Evolutionary conservation across 2,797 vertebrate genomes (phyloP).

Genomic region (Trachops cirrhosus): DNA sequence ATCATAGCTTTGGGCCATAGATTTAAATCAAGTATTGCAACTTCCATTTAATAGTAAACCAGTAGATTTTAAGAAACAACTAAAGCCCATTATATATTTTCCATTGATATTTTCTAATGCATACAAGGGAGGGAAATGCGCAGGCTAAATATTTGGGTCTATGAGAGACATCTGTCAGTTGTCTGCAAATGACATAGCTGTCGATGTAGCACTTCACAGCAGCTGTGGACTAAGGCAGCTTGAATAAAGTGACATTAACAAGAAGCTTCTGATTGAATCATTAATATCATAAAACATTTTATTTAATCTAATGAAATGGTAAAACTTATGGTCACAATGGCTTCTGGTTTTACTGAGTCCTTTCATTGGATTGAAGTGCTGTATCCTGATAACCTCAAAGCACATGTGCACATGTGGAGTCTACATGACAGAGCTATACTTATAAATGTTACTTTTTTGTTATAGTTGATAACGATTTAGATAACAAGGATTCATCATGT

Average conservation of each 20-base stretch:
- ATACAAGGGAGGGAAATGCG: neutral
- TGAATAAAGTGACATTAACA: neutral
- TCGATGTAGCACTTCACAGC: neutral
- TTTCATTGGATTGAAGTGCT: neutral
- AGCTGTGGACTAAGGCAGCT: neutral
- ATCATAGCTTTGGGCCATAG: neutral
- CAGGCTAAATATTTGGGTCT: neutral
- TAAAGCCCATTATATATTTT: neutral
- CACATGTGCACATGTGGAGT: neutral
- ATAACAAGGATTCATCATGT: neutral
- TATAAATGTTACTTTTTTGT: neutral
- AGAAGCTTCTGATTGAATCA: neutral
- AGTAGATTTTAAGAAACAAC: neutral
- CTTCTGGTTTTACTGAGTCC: neutral
- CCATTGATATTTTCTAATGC: neutral
- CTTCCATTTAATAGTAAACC: neutral
- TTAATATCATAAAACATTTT: neutral
- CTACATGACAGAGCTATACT: neutral
- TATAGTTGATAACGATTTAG: neutral
- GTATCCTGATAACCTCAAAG: neutral
- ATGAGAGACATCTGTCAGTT: neutral
- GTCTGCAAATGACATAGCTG: neutral
- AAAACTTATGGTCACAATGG: neutral
- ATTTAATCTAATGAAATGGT: constrained; percentile 36
- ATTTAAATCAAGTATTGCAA: neutral